phyloP scores from a whole-genome alignment of 2,888 invertebrate species.

The Macrophya alboannulata region DNA sequence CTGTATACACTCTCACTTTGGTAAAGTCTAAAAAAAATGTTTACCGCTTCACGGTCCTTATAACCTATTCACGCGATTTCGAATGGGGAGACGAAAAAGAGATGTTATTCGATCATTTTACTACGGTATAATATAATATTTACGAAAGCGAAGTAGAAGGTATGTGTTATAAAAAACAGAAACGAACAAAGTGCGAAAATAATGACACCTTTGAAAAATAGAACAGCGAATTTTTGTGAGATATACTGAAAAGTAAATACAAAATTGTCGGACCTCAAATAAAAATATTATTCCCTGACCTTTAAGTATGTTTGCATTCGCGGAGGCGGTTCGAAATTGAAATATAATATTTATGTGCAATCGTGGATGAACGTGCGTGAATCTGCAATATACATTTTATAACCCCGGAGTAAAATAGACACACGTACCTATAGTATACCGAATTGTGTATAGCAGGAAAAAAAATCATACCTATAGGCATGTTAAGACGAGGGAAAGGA shows the following conservation, averaged over 20 bases:
- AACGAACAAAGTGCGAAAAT: background rate
- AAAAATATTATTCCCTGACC: background rate
- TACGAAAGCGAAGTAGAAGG: background rate
- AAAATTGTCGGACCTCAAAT: background rate
- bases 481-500: background rate
- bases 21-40: background rate
- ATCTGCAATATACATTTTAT: background rate
- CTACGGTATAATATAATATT: background rate
- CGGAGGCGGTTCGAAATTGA: background rate
- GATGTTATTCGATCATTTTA: background rate
- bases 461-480: background rate
- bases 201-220: background rate
- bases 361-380: background rate
- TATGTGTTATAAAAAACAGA: background rate
- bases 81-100: background rate
- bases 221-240: background rate
- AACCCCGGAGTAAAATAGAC: background rate
- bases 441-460: background rate
- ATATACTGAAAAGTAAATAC: background rate
- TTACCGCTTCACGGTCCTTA: background rate
- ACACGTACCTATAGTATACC: no score
- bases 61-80: background rate
- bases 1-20: background rate
- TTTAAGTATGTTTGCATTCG: background rate
- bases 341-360: background rate